A percentile compares a stretch with the other conserved stretches of the same genome.
These are phyloP conservation scores for Aplysina aerophoba DNA, from an alignment of 37 sponge, comb jelly and placozoan genomes.

Conservation along the genomic window DNA sequence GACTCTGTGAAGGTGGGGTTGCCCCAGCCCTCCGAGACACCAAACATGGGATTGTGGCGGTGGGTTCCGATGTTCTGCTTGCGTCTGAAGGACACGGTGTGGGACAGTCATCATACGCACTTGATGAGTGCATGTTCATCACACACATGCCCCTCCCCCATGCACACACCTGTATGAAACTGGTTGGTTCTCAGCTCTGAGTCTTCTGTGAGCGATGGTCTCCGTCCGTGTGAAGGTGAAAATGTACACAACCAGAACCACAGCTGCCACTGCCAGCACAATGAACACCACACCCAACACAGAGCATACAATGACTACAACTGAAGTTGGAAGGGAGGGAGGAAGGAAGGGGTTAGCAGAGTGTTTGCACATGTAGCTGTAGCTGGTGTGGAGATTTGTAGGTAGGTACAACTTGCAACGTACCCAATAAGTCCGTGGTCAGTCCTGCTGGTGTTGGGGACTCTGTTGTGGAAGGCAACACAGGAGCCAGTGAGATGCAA, in stretches of 20 bases:
- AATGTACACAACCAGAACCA: conserved; percentile 11
- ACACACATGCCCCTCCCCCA: neutral
- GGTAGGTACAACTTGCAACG: no score
- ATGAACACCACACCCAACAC: conserved; percentile 7
- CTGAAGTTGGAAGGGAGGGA: neutral
- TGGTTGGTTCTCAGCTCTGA: neutral
- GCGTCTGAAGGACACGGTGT: neutral
- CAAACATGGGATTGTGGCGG: conserved; percentile 5
- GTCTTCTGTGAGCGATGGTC: conserved; percentile 17
- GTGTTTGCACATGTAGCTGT: no score
- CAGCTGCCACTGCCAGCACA: neutral
- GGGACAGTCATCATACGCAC: no score
- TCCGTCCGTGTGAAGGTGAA: conserved; percentile 1
- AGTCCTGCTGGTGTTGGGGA: no score
- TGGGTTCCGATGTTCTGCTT: neutral
- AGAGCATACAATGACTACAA: conserved; percentile 16
- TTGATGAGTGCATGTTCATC: no score
- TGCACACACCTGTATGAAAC: conserved; percentile 6
- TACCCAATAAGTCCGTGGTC: no score
- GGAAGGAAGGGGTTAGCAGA: neutral
- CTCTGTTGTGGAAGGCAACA: no score
- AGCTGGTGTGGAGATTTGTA: no score
- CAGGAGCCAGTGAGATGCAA: no score
- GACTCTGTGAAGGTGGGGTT: neutral
- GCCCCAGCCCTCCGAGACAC: neutral